Conservation (phyloP, 2,888 invertebrate species). For the Chorisops tibialis region DNA sequence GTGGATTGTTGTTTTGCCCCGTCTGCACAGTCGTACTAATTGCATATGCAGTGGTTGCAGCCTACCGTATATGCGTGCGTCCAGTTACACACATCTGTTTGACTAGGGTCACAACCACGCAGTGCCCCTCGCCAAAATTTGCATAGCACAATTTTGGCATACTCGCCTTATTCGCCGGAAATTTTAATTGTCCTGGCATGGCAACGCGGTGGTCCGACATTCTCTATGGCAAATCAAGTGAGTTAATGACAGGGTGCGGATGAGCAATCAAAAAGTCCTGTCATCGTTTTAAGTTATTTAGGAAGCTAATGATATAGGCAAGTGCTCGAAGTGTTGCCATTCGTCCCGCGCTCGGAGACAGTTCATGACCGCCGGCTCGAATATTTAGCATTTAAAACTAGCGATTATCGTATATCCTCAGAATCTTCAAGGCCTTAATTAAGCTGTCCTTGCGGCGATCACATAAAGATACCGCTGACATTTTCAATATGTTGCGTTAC, state of each 20-base stretch:
- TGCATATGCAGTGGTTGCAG: background rate
- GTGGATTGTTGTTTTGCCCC: background rate
- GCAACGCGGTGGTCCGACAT: background rate
- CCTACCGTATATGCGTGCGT: background rate
- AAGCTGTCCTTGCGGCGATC: too few relatives aligned
- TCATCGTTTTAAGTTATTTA: too few relatives aligned
- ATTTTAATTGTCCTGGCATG: constrained; percentile 1
- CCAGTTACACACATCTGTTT: constrained; percentile 19
- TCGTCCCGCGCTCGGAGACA: too few relatives aligned
- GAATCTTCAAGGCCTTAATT: too few relatives aligned
- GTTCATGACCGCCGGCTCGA: too few relatives aligned
- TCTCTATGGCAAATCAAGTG: background rate
- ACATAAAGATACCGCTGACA: too few relatives aligned
- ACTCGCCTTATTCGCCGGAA: background rate
- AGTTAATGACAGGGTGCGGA: background rate
- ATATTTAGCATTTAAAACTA: too few relatives aligned
- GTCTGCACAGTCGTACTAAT: background rate
- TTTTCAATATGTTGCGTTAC: too few relatives aligned
- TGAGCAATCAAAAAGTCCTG: too few relatives aligned
- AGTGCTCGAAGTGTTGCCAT: too few relatives aligned
- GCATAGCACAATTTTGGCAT: constrained; percentile 22
- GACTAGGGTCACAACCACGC: background rate
- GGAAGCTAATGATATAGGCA: too few relatives aligned
- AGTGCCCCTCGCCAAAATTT: constrained; percentile 2
- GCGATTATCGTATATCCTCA: too few relatives aligned